Evolutionary conservation across 1,140 invertebrate genomes (phyloP), one percentile per base, ranked within the genome.

Genomic region (Zeugodacus cucurbitae): DNA sequence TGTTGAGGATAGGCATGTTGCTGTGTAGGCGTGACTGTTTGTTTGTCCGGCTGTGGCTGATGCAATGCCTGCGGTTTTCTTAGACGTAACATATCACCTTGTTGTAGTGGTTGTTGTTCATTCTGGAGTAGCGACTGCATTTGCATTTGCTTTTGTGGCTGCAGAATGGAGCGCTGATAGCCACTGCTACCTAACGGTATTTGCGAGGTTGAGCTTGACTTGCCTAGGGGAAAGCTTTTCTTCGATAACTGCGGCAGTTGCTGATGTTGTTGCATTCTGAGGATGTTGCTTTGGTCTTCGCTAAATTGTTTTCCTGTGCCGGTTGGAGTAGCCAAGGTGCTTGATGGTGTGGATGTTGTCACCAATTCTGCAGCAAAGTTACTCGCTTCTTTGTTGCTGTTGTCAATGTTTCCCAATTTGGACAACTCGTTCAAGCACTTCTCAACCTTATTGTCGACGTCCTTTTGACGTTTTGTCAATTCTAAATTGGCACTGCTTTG

Each of bases 381-480:
- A 14, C 22, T 34, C 17, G 32, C 10, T 82, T 1, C 41, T 44
- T 54, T n/a, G 17, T 48, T 48, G 74, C 10, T 82, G 17, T 54
- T 34, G 86, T 57, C 88, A 86, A 70, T 92, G 90, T 88, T 91
- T 88, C 91, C 92, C 82, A 92, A 89, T 91, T 92, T 93, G 87
- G 92, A 89, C 90, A 93, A 92, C 89, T 93, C 92, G 87, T 91
- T 93, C 8, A 93, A 85, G 87, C 91, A 91, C 90, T 93, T 93
- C 86, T 93, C 91, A 89, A 93, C 89, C 89, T 93, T 93, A 89
- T 93, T 93, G 87, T 93, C 92, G 54, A 91, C 90, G 88, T 93
- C 92, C 91, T 93, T 93, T 89, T 93, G 92, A 87, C 92, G 91
- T 89, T 93, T 93, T 89, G 91, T 62, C 62, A 88, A 48, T 62